Conservation (phyloP, 2,113 vertebrate genomes). For the Abramis brama region DNA sequence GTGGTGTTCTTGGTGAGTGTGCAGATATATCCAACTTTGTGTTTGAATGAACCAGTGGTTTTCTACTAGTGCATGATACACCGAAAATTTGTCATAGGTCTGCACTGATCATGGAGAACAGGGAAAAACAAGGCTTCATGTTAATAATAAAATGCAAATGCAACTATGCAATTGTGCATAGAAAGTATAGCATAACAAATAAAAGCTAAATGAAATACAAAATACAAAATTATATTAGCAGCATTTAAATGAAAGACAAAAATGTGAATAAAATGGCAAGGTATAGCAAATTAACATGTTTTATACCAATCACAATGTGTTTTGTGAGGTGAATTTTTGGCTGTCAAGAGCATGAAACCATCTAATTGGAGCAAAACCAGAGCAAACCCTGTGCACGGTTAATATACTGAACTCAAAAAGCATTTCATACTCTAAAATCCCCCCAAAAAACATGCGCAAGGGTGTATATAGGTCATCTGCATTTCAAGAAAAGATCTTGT, state of each 20-base stretch:
- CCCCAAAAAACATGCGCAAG: not conserved
- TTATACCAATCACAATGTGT: not conserved
- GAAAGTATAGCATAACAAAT: not conserved
- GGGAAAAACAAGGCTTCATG: not conserved
- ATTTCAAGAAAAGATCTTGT: constrained; percentile 1
- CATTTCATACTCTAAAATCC: not conserved
- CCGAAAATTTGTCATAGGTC: not conserved
- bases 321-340: not conserved
- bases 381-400: not conserved
- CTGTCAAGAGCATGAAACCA: not conserved
- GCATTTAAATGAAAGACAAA: not conserved
- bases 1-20: constrained; percentile 94
- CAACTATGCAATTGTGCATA: not conserved
- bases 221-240: not conserved
- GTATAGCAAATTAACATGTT: not conserved
- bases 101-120: not conserved
- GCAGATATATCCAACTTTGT: not conserved
- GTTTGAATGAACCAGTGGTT: not conserved
- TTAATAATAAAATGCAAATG: not conserved
- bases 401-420: not conserved
- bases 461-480: not conserved
- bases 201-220: not conserved
- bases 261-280: not conserved
- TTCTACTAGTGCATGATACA: not conserved
- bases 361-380: not conserved